A percentile compares a stretch with the other conserved stretches of the same genome.
Conservation (phyloP, 2,113 vertebrate species). For the Oncorhynchus kisutch region DNA sequence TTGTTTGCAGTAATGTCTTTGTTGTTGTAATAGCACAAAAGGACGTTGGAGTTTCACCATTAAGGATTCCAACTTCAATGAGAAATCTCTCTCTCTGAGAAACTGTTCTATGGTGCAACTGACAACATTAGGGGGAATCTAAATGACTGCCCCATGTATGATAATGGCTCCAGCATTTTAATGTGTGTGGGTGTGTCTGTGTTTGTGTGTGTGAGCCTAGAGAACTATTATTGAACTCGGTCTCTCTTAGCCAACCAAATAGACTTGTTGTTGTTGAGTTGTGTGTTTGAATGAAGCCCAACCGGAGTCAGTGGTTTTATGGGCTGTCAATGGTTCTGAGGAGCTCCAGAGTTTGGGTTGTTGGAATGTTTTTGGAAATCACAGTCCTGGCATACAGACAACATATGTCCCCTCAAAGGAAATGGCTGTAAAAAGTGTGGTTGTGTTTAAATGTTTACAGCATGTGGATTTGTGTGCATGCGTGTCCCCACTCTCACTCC, state of each 20-base stretch:
- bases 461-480: not conserved
- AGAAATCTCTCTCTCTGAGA: not conserved
- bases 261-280: not conserved
- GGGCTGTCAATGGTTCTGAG: not conserved
- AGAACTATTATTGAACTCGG: not conserved
- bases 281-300: not conserved
- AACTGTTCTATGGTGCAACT: not conserved
- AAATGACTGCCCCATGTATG: not conserved
- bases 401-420: not conserved
- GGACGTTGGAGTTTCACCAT: too few relatives aligned
- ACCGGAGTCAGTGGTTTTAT: not conserved
- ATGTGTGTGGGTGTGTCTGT: too few relatives aligned
- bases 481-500: not conserved
- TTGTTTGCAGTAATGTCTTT: too few relatives aligned
- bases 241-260: not conserved
- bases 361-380: not conserved
- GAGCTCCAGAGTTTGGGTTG: not conserved
- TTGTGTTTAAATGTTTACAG: not conserved
- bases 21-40: too few relatives aligned
- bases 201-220: not conserved
- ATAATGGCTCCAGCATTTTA: not conserved
- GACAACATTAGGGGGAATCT: not conserved
- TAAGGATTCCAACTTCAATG: too few relatives aligned
- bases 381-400: not conserved
- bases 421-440: not conserved